Percentiles rank a stretch among this genome's conserved stretches.
Conservation (phyloP, 2,113 vertebrate species). For the Ceratotherium simum region DNA sequence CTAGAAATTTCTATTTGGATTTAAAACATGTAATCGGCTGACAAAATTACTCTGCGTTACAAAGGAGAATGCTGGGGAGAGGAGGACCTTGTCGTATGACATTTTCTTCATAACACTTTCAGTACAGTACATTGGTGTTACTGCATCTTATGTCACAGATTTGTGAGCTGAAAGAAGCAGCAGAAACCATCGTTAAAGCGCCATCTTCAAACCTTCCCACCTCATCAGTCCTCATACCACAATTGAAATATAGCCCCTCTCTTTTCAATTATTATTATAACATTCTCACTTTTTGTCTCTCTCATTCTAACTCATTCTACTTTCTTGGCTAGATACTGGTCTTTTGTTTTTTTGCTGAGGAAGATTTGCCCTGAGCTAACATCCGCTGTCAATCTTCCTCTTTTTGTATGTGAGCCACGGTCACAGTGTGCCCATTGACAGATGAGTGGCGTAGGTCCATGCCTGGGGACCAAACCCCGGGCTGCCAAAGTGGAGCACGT, state of each 20-base stretch:
- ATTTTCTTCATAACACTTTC: conserved; percentile 50
- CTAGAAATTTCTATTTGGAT: conserved; percentile 64
- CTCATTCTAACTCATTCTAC: not conserved
- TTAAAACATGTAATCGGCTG: conserved; percentile 68
- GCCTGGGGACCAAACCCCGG: too few relatives aligned
- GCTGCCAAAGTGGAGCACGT: too few relatives aligned
- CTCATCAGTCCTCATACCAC: not conserved
- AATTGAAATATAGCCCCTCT: not conserved
- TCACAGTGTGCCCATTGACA: too few relatives aligned
- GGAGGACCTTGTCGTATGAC: not conserved
- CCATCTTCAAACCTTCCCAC: not conserved
- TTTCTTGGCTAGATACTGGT: conserved; percentile 3
- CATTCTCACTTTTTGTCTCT: not conserved
- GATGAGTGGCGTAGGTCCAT: too few relatives aligned
- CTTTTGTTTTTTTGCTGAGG: not conserved
- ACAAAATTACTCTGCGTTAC: conserved; percentile 54
- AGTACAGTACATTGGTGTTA: not conserved
- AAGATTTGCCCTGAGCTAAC: too few relatives aligned
- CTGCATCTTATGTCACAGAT: not conserved
- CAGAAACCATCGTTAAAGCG: not conserved
- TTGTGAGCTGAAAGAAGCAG: not conserved
- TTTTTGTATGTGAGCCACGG: too few relatives aligned
- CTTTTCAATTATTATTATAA: not conserved
- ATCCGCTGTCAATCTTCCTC: too few relatives aligned
- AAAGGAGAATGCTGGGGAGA: conserved; percentile 28